These are phyloP conservation scores for Myathropa florea DNA, from an alignment of 2,888 invertebrate species.

Conservation along the genomic window DNA sequence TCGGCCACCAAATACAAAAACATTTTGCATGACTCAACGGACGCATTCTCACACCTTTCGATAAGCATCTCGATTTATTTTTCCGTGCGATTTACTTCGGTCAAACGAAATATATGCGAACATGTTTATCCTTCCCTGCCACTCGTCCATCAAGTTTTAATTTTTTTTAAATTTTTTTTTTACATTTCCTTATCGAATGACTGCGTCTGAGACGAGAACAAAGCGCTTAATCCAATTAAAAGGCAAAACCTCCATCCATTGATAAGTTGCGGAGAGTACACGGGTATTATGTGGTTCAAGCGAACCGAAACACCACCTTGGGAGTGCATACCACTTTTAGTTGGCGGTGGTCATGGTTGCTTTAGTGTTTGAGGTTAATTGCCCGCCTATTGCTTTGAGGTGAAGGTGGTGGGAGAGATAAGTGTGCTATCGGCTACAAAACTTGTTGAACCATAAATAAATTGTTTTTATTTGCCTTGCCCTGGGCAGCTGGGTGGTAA, in stretches of 20 bases:
- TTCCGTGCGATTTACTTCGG: constrained; percentile 5
- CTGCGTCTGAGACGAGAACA: constrained; percentile 33
- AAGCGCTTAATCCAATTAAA: constrained; percentile 53
- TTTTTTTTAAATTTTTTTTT: constrained; percentile 13
- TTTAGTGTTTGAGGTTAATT: constrained; percentile 44
- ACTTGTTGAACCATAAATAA: constrained; percentile 49
- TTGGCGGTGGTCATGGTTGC: constrained; percentile 34
- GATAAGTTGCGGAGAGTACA: constrained; percentile 48
- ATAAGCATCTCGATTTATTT: background rate
- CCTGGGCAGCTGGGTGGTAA: constrained; percentile 23
- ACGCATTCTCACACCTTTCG: background rate
- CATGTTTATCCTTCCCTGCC: background rate
- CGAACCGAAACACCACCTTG: constrained; percentile 28
- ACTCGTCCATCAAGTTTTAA: constrained; percentile 1
- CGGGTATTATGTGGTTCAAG: constrained; percentile 24
- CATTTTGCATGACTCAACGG: background rate
- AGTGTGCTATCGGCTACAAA: constrained; percentile 24
- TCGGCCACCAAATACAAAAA: too few species aligned
- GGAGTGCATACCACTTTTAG: constrained; percentile 12
- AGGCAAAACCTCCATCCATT: constrained; percentile 33
- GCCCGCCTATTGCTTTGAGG: constrained; percentile 46
- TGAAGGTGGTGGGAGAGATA: constrained; percentile 22
- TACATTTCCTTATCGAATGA: constrained; percentile 29
- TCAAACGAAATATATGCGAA: background rate
- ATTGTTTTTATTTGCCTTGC: constrained; percentile 42